Percentiles rank a stretch among this genome's conserved stretches.
Conservation (phyloP, 37 sponge, comb jelly and placozoan species). For the Agelas oroides region DNA sequence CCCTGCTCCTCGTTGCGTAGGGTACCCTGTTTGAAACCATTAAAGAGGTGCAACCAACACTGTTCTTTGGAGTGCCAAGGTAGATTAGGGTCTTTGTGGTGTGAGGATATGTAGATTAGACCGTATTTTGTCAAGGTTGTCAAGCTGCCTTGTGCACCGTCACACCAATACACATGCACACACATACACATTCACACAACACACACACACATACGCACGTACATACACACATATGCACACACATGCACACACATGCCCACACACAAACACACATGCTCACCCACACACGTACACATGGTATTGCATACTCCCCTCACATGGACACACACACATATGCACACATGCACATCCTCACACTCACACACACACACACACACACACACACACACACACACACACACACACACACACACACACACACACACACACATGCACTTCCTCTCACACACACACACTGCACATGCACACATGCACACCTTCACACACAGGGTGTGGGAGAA, state of each 20-base stretch:
- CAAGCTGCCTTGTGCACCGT: too few relatives aligned
- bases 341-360: not conserved
- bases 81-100: conserved; percentile 6
- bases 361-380: conserved; percentile 33
- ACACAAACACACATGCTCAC: too few relatives aligned
- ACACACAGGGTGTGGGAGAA: conserved; percentile 69
- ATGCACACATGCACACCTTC: conserved; percentile 25
- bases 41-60: conserved; percentile 78
- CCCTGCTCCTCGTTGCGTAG: conserved; percentile 10
- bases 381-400: conserved; percentile 38
- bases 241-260: not conserved
- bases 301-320: too few relatives aligned
- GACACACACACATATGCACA: conserved; percentile 10
- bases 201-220: not conserved
- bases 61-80: conserved; percentile 89
- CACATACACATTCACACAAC: not conserved
- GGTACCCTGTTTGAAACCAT: conserved; percentile 52
- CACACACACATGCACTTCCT: not conserved
- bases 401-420: conserved; percentile 31
- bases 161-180: not conserved
- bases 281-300: conserved; percentile 5
- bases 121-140: too few relatives aligned
- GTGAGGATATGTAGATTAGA: too few relatives aligned
- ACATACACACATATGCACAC: not conserved
- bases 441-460: conserved; percentile 15